phyloP scores from a whole-genome alignment of 2,113 vertebrate genomes.

The Microtus oregoni region DNA sequence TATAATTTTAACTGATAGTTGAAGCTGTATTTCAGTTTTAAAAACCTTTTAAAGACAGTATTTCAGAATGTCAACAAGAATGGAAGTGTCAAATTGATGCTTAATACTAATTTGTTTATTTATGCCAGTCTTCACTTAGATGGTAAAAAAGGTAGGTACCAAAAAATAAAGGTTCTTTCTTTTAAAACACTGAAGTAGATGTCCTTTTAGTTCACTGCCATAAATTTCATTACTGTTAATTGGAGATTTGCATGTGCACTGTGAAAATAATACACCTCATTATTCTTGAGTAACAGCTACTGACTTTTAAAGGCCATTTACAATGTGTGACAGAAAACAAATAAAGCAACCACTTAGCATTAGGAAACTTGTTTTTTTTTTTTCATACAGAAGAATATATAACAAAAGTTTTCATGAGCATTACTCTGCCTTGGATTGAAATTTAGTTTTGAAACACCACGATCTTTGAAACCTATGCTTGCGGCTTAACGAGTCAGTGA shows the following conservation, averaged over 20 bases:
- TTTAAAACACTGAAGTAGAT: constrained; percentile 67
- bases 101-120: constrained; percentile 77
- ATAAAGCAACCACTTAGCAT: constrained; percentile 72
- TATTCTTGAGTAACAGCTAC: constrained; percentile 76
- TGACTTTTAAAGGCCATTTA: constrained; percentile 79
- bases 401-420: constrained; percentile 25
- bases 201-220: constrained; percentile 68
- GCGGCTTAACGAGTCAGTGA: neutral
- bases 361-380: constrained; percentile 35
- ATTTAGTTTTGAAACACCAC: constrained; percentile 34
- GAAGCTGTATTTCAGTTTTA: constrained; percentile 40
- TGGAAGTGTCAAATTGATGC: constrained; percentile 58
- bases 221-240: constrained; percentile 81
- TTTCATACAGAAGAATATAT: constrained; percentile 44
- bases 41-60: constrained; percentile 58
- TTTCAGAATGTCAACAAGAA: constrained; percentile 69
- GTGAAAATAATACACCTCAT: constrained; percentile 76
- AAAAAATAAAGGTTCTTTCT: constrained; percentile 66
- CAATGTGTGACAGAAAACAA: constrained; percentile 74
- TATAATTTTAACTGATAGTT: constrained; percentile 36
- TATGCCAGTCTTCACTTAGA: constrained; percentile 56
- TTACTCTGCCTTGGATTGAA: neutral
- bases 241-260: constrained; percentile 77
- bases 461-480: neutral
- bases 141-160: constrained; percentile 65